Base-by-base conservation (phyloP, 2,113 vertebrate genomes). In the Engystomops pustulosus region DNA sequence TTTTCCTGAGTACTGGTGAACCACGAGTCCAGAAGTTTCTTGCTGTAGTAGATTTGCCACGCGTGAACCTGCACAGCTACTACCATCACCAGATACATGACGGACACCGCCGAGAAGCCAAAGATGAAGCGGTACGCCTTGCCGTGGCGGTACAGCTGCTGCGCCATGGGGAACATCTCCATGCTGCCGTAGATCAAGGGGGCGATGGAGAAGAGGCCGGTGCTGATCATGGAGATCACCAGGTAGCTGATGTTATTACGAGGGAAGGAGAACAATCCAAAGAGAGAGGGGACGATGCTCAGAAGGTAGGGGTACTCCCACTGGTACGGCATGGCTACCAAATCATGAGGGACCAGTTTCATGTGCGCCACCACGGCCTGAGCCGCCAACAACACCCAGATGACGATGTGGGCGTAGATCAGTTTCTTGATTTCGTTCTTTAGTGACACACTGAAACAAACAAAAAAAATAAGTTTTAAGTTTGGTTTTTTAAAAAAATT, bases 11-110 rank as follows among this genome's bases (percentile, higher is more conserved):
- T 99, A 92, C 93, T 95, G 84, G 93, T 95, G 89, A 98, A 98
- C 98, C 98, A 99, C 79, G 97, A 95, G 89, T 98, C 97, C 88
- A 99, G 93, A 30, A 99, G 94, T 90, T 97, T 97, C 92, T 99
- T 99, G 92, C 97, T 98, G 91, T 99, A 99, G 92, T 99, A 98
- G 80, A 99, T 94, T 87, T 99, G 97, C 97, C 97, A 99, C 89
- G 89, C 96, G 0, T 99, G 98, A 71, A 99, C 95, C 89, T 99
- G 98, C 41, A 98, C 95, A 0, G 95, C 94, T 17, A 98, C 91
- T 49, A 98, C 91, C 79, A 99, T 92, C 71, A 97, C 92, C 88
- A 99, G 92, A 90, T 98, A 99, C 95, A 99, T 96, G 85, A 99
- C 93, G 0, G 96, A 93, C 69, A 99, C 97, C 0, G 97, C 98